Evolutionary conservation across 2,888 invertebrate genomes (phyloP), one percentile per base, ranked within the genome.

Genomic region (Sarcophaga subvicina): DNA sequence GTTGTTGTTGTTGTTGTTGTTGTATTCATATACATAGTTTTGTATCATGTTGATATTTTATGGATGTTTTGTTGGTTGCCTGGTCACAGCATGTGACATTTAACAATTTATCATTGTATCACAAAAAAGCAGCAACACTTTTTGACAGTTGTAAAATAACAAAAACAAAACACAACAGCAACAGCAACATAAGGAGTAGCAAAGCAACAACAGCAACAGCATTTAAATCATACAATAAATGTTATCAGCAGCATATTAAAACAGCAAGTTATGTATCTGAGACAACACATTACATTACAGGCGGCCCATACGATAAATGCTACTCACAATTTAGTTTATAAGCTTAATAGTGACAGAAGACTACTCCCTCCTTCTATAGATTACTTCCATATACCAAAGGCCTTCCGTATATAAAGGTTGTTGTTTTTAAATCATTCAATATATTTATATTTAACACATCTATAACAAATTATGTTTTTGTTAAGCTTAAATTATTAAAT

Each of bases 71-170:
- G 72, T 64, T 64, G 77, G 60, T 76, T 76, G 62, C 27, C 73
- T 49, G 81, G 80, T 75, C 87, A 81, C 87, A 87, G 87, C 87
- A 87, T 87, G 84, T 87, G 79, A 84, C 79, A 84, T 79, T 79
- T 62, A 76, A 82, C 79, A 82, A 87, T 87, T 84, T 84, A 80
- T 84, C 87, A 87, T 84, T 87, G 62, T 80, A 84, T 82, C 81
- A 80, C 8, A 82, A 70, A 54, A 54, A 54, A 75, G 70, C 81
- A 79, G 81, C 81, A 87, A 84, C 79, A 79, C 66, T 84, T 82
- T 81, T 76, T 79, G 81, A 76, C 84, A 82, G 71, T 76, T 84
- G 71, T 79, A 84, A 81, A 81, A 81, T 54, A 77, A 80, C 69
- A 80, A 78, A 20, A 86, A 75, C 64, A 37, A 37, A 37, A 37